Percentiles rank a stretch among this genome's conserved stretches.
These are phyloP conservation scores for Artemia sp. DNA, from an alignment of 2,888 invertebrate genomes.

Conservation along the genomic window DNA sequence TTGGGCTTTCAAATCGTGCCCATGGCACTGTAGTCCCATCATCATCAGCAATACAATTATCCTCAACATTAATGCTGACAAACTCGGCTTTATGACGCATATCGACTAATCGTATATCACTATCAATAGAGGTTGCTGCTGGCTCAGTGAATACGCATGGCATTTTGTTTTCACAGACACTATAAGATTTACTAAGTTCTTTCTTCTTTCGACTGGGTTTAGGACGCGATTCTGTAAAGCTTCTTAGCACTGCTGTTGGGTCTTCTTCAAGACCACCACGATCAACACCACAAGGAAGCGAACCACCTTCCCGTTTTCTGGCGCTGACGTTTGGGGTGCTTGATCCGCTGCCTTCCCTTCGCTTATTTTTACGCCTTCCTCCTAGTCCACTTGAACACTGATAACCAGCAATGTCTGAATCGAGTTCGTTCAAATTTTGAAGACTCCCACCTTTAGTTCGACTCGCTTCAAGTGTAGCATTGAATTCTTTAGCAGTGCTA, in stretches of 20 bases:
- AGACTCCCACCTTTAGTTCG: constrained; percentile 41
- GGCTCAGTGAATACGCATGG: not conserved
- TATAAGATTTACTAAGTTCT: constrained; percentile 6
- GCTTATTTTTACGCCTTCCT: constrained; percentile 33
- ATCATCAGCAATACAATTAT: constrained; percentile 5
- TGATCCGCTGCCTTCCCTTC: constrained; percentile 36
- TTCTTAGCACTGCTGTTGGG: not conserved
- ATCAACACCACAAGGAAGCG: constrained; percentile 42
- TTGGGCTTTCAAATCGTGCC: not conserved
- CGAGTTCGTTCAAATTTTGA: constrained; percentile 35
- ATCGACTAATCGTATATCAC: not conserved
- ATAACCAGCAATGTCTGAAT: constrained; percentile 34
- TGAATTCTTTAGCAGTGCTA: constrained; percentile 37
- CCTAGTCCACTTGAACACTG: constrained; percentile 18
- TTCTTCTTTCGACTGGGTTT: not conserved
- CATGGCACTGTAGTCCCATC: not conserved
- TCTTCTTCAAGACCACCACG: constrained; percentile 25
- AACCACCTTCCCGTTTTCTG: constrained; percentile 47
- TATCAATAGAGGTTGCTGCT: not conserved
- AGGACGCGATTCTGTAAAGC: not conserved
- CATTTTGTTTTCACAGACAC: constrained; percentile 1
- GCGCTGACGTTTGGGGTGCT: constrained; percentile 31
- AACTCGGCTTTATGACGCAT: constrained; percentile 6
- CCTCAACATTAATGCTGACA: constrained; percentile 1
- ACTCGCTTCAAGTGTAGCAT: constrained; percentile 37